Percentiles rank a stretch among this genome's conserved stretches.
Evolutionary conservation across 2,113 vertebrate genomes (phyloP).

Genomic region (Amphiprion ocellaris): DNA sequence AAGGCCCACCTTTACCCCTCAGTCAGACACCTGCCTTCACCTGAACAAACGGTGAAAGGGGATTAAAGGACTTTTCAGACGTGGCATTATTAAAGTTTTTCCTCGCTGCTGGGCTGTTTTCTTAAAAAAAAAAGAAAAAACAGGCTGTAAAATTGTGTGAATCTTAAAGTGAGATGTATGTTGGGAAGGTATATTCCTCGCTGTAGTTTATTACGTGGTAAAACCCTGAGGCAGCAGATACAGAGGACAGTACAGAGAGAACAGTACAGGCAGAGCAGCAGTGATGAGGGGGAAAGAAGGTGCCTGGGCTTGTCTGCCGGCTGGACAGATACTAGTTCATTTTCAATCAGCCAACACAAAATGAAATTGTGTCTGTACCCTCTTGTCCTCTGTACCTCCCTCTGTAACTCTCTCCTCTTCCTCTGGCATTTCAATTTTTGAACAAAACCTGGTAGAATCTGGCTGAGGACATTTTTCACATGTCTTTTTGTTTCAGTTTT

Average conservation of each 20-base stretch:
- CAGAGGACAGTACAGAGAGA: slow-evolving; percentile 52
- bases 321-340: slow-evolving; percentile 54
- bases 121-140: neutral
- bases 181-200: slow-evolving; percentile 8
- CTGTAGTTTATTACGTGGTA: slow-evolving; percentile 51
- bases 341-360: slow-evolving; percentile 58
- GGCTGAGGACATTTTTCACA: slow-evolving; percentile 67
- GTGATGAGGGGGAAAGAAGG: slow-evolving; percentile 45
- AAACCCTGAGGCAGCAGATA: slow-evolving; percentile 61
- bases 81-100: neutral
- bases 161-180: neutral
- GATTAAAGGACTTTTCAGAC: neutral
- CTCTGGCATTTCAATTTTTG: slow-evolving; percentile 2
- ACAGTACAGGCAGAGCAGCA: slow-evolving; percentile 33
- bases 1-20: no score
- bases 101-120: neutral
- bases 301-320: slow-evolving; percentile 48
- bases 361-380: slow-evolving; percentile 35
- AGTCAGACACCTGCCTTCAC: no score
- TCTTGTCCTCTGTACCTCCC: slow-evolving; percentile 32
- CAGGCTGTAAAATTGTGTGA: neutral
- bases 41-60: neutral
- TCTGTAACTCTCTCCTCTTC: slow-evolving; percentile 23
- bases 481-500: slow-evolving; percentile 12
- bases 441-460: slow-evolving; percentile 35